Conservation (phyloP, 2,797 vertebrate species). For the Triplophysa bombifrons region DNA sequence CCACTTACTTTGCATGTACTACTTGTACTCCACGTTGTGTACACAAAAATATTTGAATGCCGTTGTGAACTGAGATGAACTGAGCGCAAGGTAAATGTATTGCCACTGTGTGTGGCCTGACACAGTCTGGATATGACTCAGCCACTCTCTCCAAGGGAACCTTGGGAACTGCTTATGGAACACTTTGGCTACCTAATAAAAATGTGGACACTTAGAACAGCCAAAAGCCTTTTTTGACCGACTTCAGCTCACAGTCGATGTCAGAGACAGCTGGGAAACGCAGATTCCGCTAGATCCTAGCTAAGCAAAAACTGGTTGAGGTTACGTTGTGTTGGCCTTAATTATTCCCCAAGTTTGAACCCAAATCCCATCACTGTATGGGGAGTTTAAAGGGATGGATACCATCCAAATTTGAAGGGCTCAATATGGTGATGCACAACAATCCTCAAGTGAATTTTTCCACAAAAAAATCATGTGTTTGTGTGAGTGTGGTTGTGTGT, state of each 20-base stretch:
- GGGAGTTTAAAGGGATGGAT: constrained; percentile 9
- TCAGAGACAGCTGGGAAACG: constrained; percentile 39
- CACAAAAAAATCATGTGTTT: constrained; percentile 47
- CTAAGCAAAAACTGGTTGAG: constrained; percentile 6
- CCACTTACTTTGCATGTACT: not conserved
- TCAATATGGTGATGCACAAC: constrained; percentile 23
- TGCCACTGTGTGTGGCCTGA: constrained; percentile 56
- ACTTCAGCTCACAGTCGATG: constrained; percentile 66
- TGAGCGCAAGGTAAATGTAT: constrained; percentile 36
- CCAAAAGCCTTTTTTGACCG: constrained; percentile 66
- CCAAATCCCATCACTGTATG: not conserved
- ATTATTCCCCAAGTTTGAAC: constrained; percentile 20
- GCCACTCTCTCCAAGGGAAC: constrained; percentile 49
- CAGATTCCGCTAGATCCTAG: constrained; percentile 32
- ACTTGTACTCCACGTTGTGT: not conserved
- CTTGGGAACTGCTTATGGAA: constrained; percentile 53
- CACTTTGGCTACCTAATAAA: constrained; percentile 70
- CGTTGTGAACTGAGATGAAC: constrained; percentile 41
- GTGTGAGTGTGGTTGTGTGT: constrained; percentile 58
- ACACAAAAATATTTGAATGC: constrained; percentile 5
- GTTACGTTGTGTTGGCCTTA: constrained; percentile 21
- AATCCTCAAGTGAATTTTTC: constrained; percentile 35
- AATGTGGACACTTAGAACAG: constrained; percentile 62
- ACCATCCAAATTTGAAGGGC: constrained; percentile 1
- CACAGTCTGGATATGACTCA: constrained; percentile 47